Conservation (phyloP, 2,888 invertebrate species). For the Synanthedon tipuliformis region DNA sequence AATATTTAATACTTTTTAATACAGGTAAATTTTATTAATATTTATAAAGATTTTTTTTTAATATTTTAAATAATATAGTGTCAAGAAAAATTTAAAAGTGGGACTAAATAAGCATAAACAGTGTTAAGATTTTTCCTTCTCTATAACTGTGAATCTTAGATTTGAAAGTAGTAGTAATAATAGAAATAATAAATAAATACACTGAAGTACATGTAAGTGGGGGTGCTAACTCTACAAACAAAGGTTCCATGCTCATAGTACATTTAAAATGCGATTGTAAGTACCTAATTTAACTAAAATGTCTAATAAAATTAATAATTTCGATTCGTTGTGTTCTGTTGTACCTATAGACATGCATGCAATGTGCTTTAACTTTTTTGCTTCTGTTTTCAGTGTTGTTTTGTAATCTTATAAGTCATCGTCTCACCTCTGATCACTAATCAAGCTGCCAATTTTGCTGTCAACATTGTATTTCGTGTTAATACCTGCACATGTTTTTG, state of each 20-base stretch:
- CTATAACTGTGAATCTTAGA: too few relatives aligned
- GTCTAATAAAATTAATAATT: constrained; percentile 6
- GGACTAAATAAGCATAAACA: too few relatives aligned
- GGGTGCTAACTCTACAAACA: constrained; percentile 18
- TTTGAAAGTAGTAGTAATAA: too few relatives aligned
- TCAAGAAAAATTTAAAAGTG: too few relatives aligned
- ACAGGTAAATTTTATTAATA: too few relatives aligned
- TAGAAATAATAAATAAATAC: background rate
- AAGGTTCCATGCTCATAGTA: constrained; percentile 15
- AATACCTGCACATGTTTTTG: constrained; percentile 13
- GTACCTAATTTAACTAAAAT: constrained; percentile 5
- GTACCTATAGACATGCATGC: constrained; percentile 26
- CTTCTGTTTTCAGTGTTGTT: constrained; percentile 8
- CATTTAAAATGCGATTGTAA: constrained; percentile 6
- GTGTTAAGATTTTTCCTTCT: too few relatives aligned
- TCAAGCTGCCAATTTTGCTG: constrained; percentile 50
- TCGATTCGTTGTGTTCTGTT: constrained; percentile 5
- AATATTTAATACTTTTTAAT: too few relatives aligned
- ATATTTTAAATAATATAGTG: too few relatives aligned
- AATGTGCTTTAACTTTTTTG: constrained; percentile 24
- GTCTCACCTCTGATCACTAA: constrained; percentile 42
- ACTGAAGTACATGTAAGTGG: background rate
- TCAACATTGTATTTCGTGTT: constrained; percentile 40
- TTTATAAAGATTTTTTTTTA: too few relatives aligned
- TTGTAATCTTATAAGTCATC: constrained; percentile 12